Conservation (phyloP, 2,797 vertebrate genomes). For the Girardinus metallicus region DNA sequence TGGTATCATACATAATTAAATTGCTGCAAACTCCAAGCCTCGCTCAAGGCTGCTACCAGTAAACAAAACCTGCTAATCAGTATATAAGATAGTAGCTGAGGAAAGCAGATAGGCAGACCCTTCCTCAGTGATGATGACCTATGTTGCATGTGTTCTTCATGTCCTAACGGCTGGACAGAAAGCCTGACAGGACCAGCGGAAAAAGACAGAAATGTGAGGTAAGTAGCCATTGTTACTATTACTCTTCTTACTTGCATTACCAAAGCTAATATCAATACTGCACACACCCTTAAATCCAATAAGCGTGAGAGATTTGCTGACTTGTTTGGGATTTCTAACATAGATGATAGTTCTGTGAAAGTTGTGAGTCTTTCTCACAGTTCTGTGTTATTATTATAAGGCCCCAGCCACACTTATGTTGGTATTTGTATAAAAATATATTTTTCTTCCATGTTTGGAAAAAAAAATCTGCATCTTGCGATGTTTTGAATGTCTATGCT, state of each 20-base stretch:
- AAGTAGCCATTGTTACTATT: slow-evolving; percentile 47
- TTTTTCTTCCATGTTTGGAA: background rate
- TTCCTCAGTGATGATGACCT: slow-evolving; percentile 49
- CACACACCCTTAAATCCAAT: slow-evolving; percentile 35
- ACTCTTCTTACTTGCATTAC: slow-evolving; percentile 17
- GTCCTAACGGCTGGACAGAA: slow-evolving; percentile 51
- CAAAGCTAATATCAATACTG: slow-evolving; percentile 51
- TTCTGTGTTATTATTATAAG: background rate
- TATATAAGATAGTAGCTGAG: slow-evolving; percentile 49
- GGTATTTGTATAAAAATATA: background rate
- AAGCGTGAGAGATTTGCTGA: background rate
- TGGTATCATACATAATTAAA: slow-evolving; percentile 68
- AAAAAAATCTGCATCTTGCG: background rate
- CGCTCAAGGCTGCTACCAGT: slow-evolving; percentile 57
- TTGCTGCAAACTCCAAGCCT: slow-evolving; percentile 64
- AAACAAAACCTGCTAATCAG: slow-evolving; percentile 68
- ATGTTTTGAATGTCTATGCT: background rate
- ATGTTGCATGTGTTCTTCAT: slow-evolving; percentile 62
- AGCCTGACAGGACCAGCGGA: slow-evolving; percentile 60
- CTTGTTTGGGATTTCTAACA: too few species aligned
- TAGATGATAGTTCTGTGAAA: too few species aligned
- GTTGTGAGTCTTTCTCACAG: background rate
- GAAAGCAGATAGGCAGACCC: slow-evolving; percentile 40
- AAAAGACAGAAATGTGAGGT: slow-evolving; percentile 71
- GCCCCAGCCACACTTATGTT: background rate